Evolutionary conservation across 1,140 invertebrate species (phyloP).

Genomic region (Glossosoma conforme): DNA sequence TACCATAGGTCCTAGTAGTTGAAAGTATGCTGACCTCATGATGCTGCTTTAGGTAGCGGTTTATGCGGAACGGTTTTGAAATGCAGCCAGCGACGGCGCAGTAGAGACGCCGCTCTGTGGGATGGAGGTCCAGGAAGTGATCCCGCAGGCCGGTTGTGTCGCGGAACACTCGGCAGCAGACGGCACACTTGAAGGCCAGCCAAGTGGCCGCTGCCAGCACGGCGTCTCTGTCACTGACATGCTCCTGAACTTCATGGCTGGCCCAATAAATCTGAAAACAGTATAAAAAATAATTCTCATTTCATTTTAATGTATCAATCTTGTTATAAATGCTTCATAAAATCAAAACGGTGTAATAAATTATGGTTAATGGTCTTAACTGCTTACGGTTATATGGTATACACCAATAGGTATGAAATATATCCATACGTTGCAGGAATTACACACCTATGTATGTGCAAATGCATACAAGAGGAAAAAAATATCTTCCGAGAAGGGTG

Average conservation of each 20-base stretch:
- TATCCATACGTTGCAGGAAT: no score
- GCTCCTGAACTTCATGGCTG: slow-evolving; percentile 2
- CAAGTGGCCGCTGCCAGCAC: background rate
- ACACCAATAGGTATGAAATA: no score
- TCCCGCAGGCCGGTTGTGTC: slow-evolving; percentile 37
- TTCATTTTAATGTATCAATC: no score
- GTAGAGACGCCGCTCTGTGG: slow-evolving; percentile 40
- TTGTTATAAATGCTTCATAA: no score
- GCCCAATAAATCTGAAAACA: slow-evolving; percentile 19
- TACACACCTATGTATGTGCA: no score
- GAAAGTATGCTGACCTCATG: slow-evolving; percentile 38
- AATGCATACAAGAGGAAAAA: no score
- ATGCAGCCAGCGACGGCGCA: slow-evolving; percentile 42
- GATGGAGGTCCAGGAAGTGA: slow-evolving; percentile 39
- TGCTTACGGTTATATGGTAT: no score
- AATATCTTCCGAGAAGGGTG: no score
- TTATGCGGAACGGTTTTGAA: slow-evolving; percentile 40
- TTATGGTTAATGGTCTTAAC: no score
- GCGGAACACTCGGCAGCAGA: slow-evolving; percentile 37
- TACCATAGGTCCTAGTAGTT: background rate
- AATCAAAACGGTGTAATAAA: no score
- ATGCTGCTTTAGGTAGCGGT: slow-evolving; percentile 44
- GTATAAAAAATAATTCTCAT: background rate
- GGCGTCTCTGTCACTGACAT: background rate
- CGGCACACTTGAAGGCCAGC: slow-evolving; percentile 36